Evolutionary conservation across 2,113 vertebrate genomes (phyloP).

Genomic region (Phaethon lepturus): DNA sequence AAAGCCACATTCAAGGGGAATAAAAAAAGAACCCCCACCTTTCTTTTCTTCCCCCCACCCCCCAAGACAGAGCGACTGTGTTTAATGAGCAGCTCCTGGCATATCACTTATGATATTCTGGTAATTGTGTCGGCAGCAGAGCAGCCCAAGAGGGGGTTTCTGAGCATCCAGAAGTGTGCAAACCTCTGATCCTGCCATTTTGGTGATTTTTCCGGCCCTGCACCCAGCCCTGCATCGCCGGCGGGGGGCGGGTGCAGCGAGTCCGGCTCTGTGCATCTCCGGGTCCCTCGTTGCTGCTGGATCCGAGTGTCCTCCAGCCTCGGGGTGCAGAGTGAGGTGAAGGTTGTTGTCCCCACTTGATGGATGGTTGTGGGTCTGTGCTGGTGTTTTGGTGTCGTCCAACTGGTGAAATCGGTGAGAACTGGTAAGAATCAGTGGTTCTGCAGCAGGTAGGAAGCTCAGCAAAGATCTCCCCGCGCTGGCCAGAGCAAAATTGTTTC

Average conservation of each 20-base stretch:
- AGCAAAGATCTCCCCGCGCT: not conserved
- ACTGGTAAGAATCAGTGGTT: not conserved
- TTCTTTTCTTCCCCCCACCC: not conserved
- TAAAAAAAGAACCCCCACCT: slow-evolving; percentile 71
- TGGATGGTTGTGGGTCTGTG: not conserved
- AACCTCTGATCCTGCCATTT: not conserved
- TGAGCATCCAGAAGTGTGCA: slow-evolving; percentile 8
- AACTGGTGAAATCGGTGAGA: not conserved
- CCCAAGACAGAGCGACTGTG: slow-evolving; percentile 73
- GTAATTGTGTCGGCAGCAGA: slow-evolving; percentile 68
- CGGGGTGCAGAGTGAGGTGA: not conserved
- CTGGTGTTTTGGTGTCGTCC: rapidly evolving
- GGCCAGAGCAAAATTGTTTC: not conserved
- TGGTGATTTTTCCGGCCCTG: slow-evolving; percentile 35
- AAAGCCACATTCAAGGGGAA: slow-evolving; percentile 78
- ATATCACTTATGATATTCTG: slow-evolving; percentile 70
- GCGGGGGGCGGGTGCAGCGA: not conserved
- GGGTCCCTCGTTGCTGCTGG: not conserved
- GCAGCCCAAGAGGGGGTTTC: slow-evolving; percentile 12
- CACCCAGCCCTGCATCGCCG: not conserved
- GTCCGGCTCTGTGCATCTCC: not conserved
- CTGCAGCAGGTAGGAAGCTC: not conserved
- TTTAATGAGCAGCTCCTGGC: slow-evolving; percentile 80
- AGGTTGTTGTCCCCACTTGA: rapidly evolving
- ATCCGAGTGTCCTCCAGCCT: not conserved